Evolutionary conservation across 2,797 vertebrate species (phyloP), one percentile per base, ranked within the genome.

Genomic region (Sebastes glaucus): DNA sequence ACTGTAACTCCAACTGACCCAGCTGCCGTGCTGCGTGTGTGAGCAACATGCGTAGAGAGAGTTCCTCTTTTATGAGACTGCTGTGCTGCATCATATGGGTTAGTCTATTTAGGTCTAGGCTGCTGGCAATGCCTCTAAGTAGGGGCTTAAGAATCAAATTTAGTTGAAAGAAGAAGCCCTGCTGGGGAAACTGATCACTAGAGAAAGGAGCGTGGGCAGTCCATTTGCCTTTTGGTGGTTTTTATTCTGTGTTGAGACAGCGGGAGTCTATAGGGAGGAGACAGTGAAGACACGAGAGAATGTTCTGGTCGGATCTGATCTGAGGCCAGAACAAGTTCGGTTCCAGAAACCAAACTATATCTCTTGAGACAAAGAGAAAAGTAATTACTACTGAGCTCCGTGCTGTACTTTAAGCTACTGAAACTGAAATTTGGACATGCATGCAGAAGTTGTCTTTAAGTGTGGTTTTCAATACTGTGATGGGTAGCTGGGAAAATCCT

Each of bases 1-100:
- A 70, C 81, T 88, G 92, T 89, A 92, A 93, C 92, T 93, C 81
- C 90, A 93, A 87, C 93, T 93, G 93, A 80, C 80, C 86, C 91
- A 94, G 92, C 91, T 92, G 92, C 84, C 69, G 69, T 14, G 55
- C 49, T 72, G 72, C 28, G 62, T 73, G 80, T 73, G 57, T 62
- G 74, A 74, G 84, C 80, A 72, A 80, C 86, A 88, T 75, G 75
- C 82, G 75, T 59, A 32, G 74, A 32, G 71, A 83, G 74, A 85
- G 80, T 74, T 90, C 85, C 55, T 89, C 84, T 92, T 94, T 95
- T 93, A 95, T 89, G 90, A 94, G 90, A 71, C 67, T 81, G 83
- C 81, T 71, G 80, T 77, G 78, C 73, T 75, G 79, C 83, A 93
- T 94, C 93, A 90, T 89, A 93, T 82, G 82, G 64, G 81, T 25